Percentiles rank a stretch among this genome's conserved stretches.
phyloP scores from a whole-genome alignment of 2,888 invertebrate species.

The Microctonus brassicae region DNA sequence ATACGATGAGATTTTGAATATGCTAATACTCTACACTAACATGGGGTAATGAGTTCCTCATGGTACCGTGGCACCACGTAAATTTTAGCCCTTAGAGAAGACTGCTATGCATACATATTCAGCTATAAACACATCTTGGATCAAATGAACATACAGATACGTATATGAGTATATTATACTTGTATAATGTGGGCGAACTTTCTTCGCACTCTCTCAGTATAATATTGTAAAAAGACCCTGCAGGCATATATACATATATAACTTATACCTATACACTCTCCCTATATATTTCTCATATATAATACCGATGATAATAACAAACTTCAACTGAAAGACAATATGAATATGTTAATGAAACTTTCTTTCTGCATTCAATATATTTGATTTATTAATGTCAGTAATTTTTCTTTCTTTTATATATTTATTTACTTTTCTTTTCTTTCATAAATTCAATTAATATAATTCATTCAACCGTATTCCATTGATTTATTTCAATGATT shows the following conservation, averaged over 20 bases:
- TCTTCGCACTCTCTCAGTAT: neutral
- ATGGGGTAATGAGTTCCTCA: conserved; percentile 67
- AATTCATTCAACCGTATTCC: neutral
- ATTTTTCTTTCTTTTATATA: neutral
- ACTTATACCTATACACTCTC: too few species aligned
- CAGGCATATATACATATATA: too few species aligned
- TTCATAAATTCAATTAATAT: neutral
- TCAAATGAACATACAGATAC: conserved; percentile 41
- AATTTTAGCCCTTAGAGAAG: conserved; percentile 42
- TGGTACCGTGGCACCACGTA: conserved; percentile 53
- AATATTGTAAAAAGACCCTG: too few species aligned
- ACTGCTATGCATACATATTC: conserved; percentile 67
- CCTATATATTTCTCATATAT: too few species aligned
- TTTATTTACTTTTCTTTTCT: neutral
- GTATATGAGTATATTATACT: too few species aligned
- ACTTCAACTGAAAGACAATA: neutral
- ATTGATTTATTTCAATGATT: neutral
- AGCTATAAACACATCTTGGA: conserved; percentile 66
- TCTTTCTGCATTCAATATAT: neutral
- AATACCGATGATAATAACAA: too few species aligned
- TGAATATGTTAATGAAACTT: neutral
- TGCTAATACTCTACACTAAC: conserved; percentile 63
- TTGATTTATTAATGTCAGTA: neutral
- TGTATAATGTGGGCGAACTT: conserved; percentile 33
- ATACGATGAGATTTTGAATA: conserved; percentile 62